A percentile compares a stretch with the other conserved stretches of the same genome.
Evolutionary conservation across 2,113 vertebrate species (phyloP).

Genomic region (Chaetops frenatus): DNA sequence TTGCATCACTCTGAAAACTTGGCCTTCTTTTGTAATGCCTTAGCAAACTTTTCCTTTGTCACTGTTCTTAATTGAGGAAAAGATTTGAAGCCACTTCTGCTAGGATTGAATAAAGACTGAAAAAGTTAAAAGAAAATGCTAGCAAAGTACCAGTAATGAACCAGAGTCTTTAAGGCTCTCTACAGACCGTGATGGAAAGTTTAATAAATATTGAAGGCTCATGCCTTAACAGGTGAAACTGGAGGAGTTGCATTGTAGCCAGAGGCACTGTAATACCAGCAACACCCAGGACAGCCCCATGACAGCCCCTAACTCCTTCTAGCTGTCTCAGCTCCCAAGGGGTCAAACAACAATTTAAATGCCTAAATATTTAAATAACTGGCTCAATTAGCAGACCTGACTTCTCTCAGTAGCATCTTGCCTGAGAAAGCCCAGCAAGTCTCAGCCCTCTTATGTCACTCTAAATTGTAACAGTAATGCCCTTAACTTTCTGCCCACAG

Average conservation of each 20-base stretch:
- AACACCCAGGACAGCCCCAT: background rate
- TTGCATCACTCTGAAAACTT: slow-evolving; percentile 20
- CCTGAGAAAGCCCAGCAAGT: background rate
- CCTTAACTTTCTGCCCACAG: background rate
- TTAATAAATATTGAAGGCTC: background rate
- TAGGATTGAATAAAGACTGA: background rate
- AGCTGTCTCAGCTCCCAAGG: background rate
- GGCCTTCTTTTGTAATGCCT: background rate
- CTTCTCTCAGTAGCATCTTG: background rate
- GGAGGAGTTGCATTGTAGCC: background rate
- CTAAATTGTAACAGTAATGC: background rate
- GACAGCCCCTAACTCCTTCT: background rate
- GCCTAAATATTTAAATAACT: background rate
- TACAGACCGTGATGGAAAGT: background rate
- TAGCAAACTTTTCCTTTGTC: slow-evolving; percentile 11
- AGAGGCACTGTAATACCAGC: background rate
- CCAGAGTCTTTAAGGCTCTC: background rate
- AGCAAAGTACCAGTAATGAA: background rate
- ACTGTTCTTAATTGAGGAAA: background rate
- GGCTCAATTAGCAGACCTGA: background rate
- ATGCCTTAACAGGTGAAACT: background rate
- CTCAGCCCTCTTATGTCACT: background rate
- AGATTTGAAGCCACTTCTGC: background rate
- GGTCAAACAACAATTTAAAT: background rate
- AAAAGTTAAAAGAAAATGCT: background rate